Conservation (phyloP, 2,113 vertebrate genomes). For the Zingel zingel region DNA sequence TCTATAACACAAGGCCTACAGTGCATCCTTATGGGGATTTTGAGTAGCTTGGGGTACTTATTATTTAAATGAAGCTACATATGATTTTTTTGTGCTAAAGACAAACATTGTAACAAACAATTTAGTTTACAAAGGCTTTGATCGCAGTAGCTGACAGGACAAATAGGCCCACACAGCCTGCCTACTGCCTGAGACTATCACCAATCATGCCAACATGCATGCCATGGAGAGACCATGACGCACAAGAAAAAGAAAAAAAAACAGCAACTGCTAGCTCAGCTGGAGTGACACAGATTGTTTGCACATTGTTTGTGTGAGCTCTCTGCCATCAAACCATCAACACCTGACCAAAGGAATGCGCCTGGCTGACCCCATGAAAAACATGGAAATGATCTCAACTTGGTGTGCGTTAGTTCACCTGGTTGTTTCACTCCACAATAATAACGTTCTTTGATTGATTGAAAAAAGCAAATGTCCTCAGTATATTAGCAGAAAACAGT, state of each 20-base stretch:
- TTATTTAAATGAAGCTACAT: neutral
- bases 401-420: neutral
- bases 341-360: conserved; percentile 81
- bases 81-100: neutral
- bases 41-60: neutral
- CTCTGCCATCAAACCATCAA: conserved; percentile 79
- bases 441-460: neutral
- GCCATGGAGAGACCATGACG: conserved; percentile 67
- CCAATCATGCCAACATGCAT: conserved; percentile 57
- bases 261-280: conserved; percentile 88
- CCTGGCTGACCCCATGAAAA: conserved; percentile 60
- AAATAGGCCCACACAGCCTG: conserved; percentile 65
- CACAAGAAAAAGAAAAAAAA: conserved; percentile 53
- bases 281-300: conserved; percentile 75
- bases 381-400: conserved; percentile 33
- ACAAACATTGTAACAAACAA: conserved; percentile 20
- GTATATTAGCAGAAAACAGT: neutral
- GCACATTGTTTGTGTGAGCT: conserved; percentile 78
- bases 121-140: conserved; percentile 19
- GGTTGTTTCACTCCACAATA: neutral
- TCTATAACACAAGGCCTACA: neutral
- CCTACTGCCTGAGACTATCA: conserved; percentile 64
- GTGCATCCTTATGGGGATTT: neutral
- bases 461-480: neutral
- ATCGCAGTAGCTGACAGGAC: conserved; percentile 19